Base-by-base conservation (phyloP, 2,888 invertebrate genomes). In the Lepetodrilus schrolli region DNA sequence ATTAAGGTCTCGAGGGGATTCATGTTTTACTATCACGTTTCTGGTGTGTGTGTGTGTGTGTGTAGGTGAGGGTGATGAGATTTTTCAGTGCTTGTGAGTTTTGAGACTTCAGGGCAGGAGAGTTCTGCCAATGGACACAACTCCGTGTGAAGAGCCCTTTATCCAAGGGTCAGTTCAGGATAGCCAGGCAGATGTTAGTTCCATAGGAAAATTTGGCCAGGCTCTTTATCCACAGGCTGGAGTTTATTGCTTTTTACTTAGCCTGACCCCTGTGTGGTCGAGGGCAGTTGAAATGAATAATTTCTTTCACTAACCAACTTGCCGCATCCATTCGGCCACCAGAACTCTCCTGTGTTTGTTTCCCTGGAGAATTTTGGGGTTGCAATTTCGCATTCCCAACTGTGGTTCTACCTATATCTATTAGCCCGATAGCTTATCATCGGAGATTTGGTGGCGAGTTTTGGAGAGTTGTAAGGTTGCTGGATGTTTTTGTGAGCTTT, bases 351-450 rank as follows among this genome's bases (percentile, higher is more conserved):
- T n/a, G n/a, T n/a, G n/a, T n/a, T n/a, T n/a, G n/a, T n/a, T n/a
- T n/a, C n/a, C n/a, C n/a, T n/a, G n/a, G n/a, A n/a, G n/a, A n/a
- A n/a, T n/a, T n/a, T n/a, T n/a, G 10, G 30, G 58, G 30, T 58
- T 17, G 58, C 17, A 34, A 34, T 58, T 58, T 58, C 58, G 34
- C 58, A 58, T 58, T 58, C 58, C 58, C 7, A 4, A 26, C 30
- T 30, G 30, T 30, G 30, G 58, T 58, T 58, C 34, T 58, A 58
- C 58, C 58, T 58, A 58, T 26, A 58, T 58, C 58, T 58, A 58
- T 58, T 58, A 58, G 58, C 58, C 26, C 30, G 58, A 30, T 30
- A 58, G 58, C 58, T 58, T 58, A 58, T 58, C 58, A 58, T 58
- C 30, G 58, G 58, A 58, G 58, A 58, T 58, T 58, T 58, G 26